Evolutionary conservation across 2,888 invertebrate species (phyloP).

Genomic region (Leptopterna dolabrata): DNA sequence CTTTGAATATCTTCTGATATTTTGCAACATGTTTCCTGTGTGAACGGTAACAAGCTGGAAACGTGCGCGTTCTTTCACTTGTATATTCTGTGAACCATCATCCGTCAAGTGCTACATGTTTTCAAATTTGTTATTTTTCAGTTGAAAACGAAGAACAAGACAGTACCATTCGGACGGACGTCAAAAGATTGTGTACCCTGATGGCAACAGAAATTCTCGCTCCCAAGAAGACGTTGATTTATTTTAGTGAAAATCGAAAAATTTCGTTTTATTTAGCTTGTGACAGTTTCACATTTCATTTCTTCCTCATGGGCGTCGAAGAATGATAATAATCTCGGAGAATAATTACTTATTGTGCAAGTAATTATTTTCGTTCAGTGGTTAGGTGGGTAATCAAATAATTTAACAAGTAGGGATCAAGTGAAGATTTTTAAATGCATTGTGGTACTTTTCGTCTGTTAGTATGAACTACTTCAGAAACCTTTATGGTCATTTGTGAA

Average conservation of each 20-base stretch:
- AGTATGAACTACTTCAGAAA: too few relatives aligned
- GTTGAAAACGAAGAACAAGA: neutral
- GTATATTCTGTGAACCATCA: too few relatives aligned
- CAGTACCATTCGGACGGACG: conserved; percentile 34
- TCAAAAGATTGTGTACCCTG: conserved; percentile 30
- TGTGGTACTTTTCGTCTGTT: too few relatives aligned
- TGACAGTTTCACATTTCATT: conserved; percentile 44
- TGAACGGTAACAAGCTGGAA: too few relatives aligned
- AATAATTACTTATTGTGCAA: neutral
- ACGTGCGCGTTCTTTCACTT: too few relatives aligned
- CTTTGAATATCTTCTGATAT: too few relatives aligned
- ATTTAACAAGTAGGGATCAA: too few relatives aligned
- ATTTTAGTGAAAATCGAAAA: conserved; percentile 35
- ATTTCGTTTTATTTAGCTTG: conserved; percentile 50
- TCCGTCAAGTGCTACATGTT: too few relatives aligned
- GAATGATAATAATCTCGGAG: conserved; percentile 19
- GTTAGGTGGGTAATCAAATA: neutral
- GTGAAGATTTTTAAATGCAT: too few relatives aligned
- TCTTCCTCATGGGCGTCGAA: conserved; percentile 41
- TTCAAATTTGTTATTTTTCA: conserved; percentile 1
- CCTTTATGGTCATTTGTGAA: too few relatives aligned
- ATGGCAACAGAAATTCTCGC: conserved; percentile 29
- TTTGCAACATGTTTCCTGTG: too few relatives aligned
- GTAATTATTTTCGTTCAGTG: neutral
- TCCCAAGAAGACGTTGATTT: conserved; percentile 13